Base-by-base conservation (phyloP, 2,888 invertebrate species). In the Amblyjoppa proteus region DNA sequence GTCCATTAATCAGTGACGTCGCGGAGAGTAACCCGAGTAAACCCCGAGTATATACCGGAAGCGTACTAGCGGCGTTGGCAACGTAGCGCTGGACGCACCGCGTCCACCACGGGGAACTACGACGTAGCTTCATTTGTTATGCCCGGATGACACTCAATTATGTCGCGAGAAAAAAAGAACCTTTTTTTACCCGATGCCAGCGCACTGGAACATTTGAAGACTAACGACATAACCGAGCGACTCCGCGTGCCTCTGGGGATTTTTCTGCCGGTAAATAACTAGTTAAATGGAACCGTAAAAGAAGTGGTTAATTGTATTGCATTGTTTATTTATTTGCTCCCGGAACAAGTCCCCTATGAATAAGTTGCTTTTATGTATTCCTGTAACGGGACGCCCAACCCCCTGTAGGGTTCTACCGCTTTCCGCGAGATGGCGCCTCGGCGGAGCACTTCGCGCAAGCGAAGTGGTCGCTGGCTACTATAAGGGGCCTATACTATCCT, bases 141-240 rank as follows among this genome's bases (percentile, higher is more conserved):
- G 90, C 90, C 92, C 91, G 91, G 91, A 92, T 92, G 92, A 93
- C 93, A 93, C 93, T 92, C 92, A 92, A 93, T 93, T 93, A 93
- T 92, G 91, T 91, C 89, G 88, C 89, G 89, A 78, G 83, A 84
- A 88, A 91, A 91, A 92, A 13, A 2, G 91, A 89, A 89, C 90
- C 86, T 64, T 90, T 88, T 88, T 61, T 89, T 87, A 87, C 84
- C 88, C 81, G 87, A 87, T 81, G 89, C 31, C 28, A 16, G 16
- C 31, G 7, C 61, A n/a, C 34, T 11, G 34, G n/a, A 6, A 34
- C 61, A 34, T 34, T 64, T 64, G 31, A 64, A 64, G 61, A 34
- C 34, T 6, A 31, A 34, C 61, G 61, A 64, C 2, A 64, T 31
- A 11, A 9, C 58, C 25, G 58, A 58, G 3, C 28, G 28, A 58